phyloP scores from a whole-genome alignment of 2,797 vertebrate genomes.

The Sebastes hopkinsi region DNA sequence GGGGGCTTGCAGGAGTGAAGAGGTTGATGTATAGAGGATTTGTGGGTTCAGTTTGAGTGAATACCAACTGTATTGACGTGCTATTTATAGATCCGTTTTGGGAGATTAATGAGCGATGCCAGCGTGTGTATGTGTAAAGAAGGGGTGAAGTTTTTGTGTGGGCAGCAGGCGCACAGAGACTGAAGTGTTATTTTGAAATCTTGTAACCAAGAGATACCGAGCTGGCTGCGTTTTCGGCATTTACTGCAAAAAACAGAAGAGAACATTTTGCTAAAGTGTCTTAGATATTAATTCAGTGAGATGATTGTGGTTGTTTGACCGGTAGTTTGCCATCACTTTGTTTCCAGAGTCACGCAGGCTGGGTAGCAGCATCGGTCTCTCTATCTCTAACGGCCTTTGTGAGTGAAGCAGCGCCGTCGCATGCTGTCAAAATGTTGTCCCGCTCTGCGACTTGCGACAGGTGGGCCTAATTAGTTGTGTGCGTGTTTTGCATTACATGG shows the following conservation, averaged over 20 bases:
- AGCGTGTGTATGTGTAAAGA: slow-evolving; percentile 1
- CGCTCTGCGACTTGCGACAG: slow-evolving; percentile 33
- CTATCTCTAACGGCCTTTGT: slow-evolving; percentile 10
- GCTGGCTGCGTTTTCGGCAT: slow-evolving; percentile 24
- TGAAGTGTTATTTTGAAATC: neutral
- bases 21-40: slow-evolving; percentile 5
- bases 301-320: slow-evolving; percentile 8
- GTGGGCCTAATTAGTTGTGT: slow-evolving; percentile 42
- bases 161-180: slow-evolving; percentile 29
- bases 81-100: slow-evolving; percentile 33
- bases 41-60: slow-evolving; percentile 16
- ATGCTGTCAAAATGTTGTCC: slow-evolving; percentile 22
- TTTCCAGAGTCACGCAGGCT: neutral
- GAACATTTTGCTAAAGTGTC: neutral
- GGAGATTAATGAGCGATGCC: slow-evolving; percentile 8
- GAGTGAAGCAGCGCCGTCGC: neutral
- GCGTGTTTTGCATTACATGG: slow-evolving; percentile 1
- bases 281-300: neutral
- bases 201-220: slow-evolving; percentile 38
- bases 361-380: slow-evolving; percentile 23
- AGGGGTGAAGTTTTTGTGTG: slow-evolving; percentile 39
- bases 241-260: neutral
- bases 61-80: neutral
- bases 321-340: slow-evolving; percentile 6
- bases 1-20: slow-evolving; percentile 31